Conservation (phyloP, 2,888 invertebrate genomes). For the Vandiemenella viatica region DNA sequence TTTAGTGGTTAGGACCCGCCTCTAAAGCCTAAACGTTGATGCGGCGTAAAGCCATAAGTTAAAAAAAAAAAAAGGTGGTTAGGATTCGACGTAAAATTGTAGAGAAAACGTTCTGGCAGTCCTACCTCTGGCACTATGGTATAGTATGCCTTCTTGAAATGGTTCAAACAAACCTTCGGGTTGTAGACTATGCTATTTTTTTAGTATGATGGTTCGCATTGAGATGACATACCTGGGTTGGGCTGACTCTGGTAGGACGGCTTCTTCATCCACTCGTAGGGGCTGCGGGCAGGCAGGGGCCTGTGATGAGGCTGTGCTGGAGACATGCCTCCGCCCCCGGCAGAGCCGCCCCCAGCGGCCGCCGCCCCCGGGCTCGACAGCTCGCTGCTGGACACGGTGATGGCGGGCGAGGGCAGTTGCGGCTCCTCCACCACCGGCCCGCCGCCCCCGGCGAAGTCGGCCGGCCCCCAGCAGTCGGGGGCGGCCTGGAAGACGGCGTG, state of each 20-base stretch:
- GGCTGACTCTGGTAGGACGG: conserved; percentile 71
- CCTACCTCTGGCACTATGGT: too few relatives aligned
- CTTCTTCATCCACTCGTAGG: conserved; percentile 88
- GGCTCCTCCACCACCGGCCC: conserved; percentile 20
- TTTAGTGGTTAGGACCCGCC: too few relatives aligned
- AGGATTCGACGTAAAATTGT: too few relatives aligned
- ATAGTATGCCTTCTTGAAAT: too few relatives aligned
- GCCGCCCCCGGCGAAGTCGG: conserved; percentile 36
- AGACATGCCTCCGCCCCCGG: conserved; percentile 26
- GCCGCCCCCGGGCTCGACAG: conserved; percentile 39
- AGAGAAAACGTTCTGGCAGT: too few relatives aligned
- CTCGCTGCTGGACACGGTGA: conserved; percentile 42
- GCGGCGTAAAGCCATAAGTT: too few relatives aligned
- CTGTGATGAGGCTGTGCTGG: conserved; percentile 31
- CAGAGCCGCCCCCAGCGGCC: conserved; percentile 20
- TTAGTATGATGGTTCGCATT: too few relatives aligned
- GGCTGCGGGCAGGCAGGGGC: conserved; percentile 60
- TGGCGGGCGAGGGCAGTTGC: conserved; percentile 38
- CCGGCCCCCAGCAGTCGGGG: conserved; percentile 25
- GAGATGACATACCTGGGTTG: conserved; percentile 68
- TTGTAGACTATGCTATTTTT: too few relatives aligned
- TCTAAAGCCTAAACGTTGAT: too few relatives aligned
- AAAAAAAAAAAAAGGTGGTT: too few relatives aligned
- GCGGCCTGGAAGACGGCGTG: conserved; percentile 14
- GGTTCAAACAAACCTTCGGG: too few relatives aligned